A percentile compares a stretch with the other conserved stretches of the same genome.
Conservation (phyloP, 2,113 vertebrate genomes). For the Corythornis cristatus region DNA sequence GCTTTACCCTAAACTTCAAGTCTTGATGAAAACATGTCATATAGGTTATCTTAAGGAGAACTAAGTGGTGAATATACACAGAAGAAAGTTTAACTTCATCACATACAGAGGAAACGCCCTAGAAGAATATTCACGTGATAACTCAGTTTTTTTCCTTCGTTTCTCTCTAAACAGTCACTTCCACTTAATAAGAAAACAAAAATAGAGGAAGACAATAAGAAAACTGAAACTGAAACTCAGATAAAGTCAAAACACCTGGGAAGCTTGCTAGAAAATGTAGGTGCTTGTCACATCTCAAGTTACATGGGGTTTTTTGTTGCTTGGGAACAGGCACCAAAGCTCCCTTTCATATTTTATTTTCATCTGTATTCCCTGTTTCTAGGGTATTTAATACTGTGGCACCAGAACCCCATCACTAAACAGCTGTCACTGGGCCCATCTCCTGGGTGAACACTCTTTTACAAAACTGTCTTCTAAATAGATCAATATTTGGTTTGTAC, state of each 20-base stretch:
- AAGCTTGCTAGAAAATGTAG: constrained; percentile 52
- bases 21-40: background rate
- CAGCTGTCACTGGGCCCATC: constrained; percentile 71
- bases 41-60: background rate
- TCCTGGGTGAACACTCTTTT: constrained; percentile 66
- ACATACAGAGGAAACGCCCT: background rate
- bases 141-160: background rate
- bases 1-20: background rate
- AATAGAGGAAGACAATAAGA: background rate
- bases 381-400: constrained; percentile 74
- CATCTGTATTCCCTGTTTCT: constrained; percentile 65
- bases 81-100: background rate
- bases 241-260: constrained; percentile 73
- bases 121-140: background rate
- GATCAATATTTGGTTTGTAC: constrained; percentile 73
- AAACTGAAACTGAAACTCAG: constrained; percentile 82
- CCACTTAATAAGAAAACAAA: background rate
- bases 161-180: constrained; percentile 2
- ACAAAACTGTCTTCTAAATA: constrained; percentile 61
- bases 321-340: constrained; percentile 53
- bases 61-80: background rate
- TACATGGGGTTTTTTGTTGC: constrained; percentile 56
- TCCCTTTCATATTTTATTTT: constrained; percentile 75
- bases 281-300: constrained; percentile 69
- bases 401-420: constrained; percentile 73